phyloP scores from a whole-genome alignment of 1,140 invertebrate species.

The Drosophila sturtevanti region DNA sequence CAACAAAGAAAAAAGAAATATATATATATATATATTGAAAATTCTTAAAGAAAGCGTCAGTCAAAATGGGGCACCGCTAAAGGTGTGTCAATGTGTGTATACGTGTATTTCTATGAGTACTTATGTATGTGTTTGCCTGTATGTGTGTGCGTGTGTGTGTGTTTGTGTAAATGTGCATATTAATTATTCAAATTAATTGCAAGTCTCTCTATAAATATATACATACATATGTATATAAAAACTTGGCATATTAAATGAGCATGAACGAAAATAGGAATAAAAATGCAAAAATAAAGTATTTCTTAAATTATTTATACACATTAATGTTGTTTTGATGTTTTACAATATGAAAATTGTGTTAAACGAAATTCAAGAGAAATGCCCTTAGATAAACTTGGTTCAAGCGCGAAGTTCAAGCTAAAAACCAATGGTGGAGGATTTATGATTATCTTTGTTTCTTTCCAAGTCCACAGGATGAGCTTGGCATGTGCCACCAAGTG shows the following conservation, averaged over 20 bases:
- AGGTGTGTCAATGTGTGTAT: constrained; percentile 64
- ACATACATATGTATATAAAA: constrained; percentile 22
- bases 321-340: constrained; percentile 34
- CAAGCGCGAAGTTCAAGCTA: neutral
- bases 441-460: constrained; percentile 2
- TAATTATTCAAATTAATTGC: constrained; percentile 80
- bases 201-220: constrained; percentile 58
- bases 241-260: constrained; percentile 39
- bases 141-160: neutral
- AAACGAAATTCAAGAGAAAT: constrained; percentile 28
- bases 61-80: constrained; percentile 66
- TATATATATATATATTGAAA: constrained; percentile 49
- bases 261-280: constrained; percentile 27
- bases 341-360: constrained; percentile 5
- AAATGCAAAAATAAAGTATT: constrained; percentile 10
- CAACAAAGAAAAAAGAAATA: constrained; percentile 19
- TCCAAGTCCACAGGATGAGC: neutral
- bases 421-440: constrained; percentile 1
- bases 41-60: constrained; percentile 54
- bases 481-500: neutral
- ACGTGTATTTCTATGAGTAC: constrained; percentile 7
- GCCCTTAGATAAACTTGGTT: neutral
- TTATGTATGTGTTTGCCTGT: neutral
- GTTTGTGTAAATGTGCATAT: constrained; percentile 49
- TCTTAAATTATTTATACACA: constrained; percentile 3